phyloP scores from a whole-genome alignment of 2,797 vertebrate species.

The Epinephelus malabaricus region DNA sequence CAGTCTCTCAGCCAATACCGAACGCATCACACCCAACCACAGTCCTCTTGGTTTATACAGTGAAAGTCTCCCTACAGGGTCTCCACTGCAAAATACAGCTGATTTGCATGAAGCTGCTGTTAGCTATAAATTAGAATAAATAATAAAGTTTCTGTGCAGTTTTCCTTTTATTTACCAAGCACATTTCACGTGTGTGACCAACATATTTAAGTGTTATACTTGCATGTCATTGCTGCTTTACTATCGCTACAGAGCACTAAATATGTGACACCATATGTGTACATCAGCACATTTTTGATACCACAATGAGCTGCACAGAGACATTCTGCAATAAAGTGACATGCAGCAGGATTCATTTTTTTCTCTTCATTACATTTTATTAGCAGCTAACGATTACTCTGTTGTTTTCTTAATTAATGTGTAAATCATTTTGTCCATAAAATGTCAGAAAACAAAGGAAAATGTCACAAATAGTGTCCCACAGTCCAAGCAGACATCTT shows the following conservation, averaged over 20 bases:
- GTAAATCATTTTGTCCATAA: background rate
- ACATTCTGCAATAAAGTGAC: background rate
- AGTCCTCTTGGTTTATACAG: conserved; percentile 37
- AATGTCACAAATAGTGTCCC: background rate
- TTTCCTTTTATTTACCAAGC: background rate
- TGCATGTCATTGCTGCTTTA: background rate
- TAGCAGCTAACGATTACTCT: background rate
- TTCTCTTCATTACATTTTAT: background rate
- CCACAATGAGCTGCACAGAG: background rate
- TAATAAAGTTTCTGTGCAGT: background rate
- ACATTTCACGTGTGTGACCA: background rate
- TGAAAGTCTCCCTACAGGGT: conserved; percentile 7
- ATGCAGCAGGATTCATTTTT: background rate
- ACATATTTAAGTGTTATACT: background rate
- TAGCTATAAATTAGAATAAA: conserved; percentile 5
- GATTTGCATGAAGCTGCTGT: conserved; percentile 1
- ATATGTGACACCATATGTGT: background rate
- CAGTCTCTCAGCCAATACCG: conserved; percentile 45
- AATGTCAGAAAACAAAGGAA: background rate
- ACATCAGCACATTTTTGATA: background rate
- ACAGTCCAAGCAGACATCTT: background rate
- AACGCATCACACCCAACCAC: conserved; percentile 42
- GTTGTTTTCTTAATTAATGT: background rate
- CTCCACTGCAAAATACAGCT: background rate
- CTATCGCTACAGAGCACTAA: background rate